Base-by-base conservation (phyloP, 2,797 vertebrate species). In the Protosalanx chinensis region DNA sequence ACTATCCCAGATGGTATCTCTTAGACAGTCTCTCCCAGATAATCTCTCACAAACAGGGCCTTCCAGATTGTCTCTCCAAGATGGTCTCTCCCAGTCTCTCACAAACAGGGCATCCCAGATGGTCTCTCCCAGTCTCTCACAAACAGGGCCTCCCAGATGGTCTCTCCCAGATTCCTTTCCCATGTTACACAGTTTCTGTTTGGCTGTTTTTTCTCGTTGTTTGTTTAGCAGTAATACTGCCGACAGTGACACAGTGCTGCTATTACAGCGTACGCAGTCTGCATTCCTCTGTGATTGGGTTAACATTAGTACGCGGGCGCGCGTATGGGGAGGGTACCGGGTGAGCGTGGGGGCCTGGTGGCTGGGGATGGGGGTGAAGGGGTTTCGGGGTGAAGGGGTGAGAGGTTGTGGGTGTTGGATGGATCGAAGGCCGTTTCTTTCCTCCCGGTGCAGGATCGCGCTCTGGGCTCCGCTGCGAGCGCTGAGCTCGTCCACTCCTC, bases 221-320 rank as follows among this genome's bases (percentile, higher is more conserved):
- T 81, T 83, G 76, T 83, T 73, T 72, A 68, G 71, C 1, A 32
- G 51, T 67, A 75, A 70, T 72, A 58, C 67, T 29, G 32, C 71
- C 81, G 85, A 84, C 85, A 87, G 70, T 87, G 86, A 87, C 78
- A 85, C 77, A 88, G 81, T 82, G 73, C 73, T 66, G 66, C 80
- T 70, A 87, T 87, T 84, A 86, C 73, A 13, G 7, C 57, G 73
- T 81, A 79, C 85, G 84, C 79, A 84, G 83, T 77, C 74, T 72
- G 81, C 78, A 81, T 86, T 85, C 78, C 73, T 72, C 57, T 73
- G 79, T 88, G 84, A 87, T 86, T 87, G 78, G 76, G 76, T 86
- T 83, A 82, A 33, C 51, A 68, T 68, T 56, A 33, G 30, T 58
- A 80, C 53, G 73, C 72, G 71, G 77, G 79, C 74, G 73, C 71